Evolutionary conservation across 2,888 invertebrate genomes (phyloP).

Genomic region (Cylloceria caligata): DNA sequence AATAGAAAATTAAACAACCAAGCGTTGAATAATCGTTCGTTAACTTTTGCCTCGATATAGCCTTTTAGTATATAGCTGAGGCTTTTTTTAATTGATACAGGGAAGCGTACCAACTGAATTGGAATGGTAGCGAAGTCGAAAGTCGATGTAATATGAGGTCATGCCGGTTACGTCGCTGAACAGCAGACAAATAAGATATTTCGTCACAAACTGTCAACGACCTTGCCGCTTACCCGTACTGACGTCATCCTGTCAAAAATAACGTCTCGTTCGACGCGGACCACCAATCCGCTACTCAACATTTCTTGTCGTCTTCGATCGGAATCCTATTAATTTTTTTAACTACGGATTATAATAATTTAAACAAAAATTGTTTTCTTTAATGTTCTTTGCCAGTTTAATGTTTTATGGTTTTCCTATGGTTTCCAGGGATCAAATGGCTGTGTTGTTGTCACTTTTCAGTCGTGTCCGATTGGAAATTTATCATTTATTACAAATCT

Average conservation of each 20-base stretch:
- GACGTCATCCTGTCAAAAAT: constrained; percentile 79
- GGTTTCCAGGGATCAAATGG: too few species aligned
- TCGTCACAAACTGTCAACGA: constrained; percentile 75
- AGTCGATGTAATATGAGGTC: constrained; percentile 64
- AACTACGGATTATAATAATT: background rate
- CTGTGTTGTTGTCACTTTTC: too few species aligned
- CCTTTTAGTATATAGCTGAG: background rate
- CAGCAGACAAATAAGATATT: constrained; percentile 69
- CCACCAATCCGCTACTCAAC: constrained; percentile 24
- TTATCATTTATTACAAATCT: too few species aligned
- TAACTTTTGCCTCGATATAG: constrained; percentile 24
- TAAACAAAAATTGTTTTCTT: background rate
- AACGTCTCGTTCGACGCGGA: constrained; percentile 74
- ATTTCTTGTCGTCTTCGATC: constrained; percentile 53
- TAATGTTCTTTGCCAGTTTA: too few species aligned
- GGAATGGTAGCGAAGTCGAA: constrained; percentile 45
- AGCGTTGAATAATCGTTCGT: constrained; percentile 47
- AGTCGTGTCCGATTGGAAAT: too few species aligned
- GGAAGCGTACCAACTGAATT: background rate
- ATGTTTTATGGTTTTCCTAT: too few species aligned
- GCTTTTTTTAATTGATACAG: background rate
- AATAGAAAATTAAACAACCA: constrained; percentile 32
- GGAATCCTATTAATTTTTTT: constrained; percentile 16
- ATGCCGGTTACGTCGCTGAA: constrained; percentile 67
- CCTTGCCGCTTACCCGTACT: constrained; percentile 72